A percentile compares a stretch with the other conserved stretches of the same genome.
phyloP scores from a whole-genome alignment of 2,888 invertebrate species.

The Drosophila meridiana region DNA sequence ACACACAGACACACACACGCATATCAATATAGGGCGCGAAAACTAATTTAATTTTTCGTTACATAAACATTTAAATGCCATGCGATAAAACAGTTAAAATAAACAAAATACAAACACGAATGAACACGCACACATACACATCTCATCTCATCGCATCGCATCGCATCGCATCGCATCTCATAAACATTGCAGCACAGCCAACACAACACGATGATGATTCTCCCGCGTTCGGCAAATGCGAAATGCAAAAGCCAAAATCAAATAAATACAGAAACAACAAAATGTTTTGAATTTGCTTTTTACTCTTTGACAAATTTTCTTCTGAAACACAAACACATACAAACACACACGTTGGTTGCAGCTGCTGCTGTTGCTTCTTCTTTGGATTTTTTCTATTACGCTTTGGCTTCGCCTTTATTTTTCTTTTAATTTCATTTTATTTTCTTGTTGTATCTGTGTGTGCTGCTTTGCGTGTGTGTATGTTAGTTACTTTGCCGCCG shows the following conservation, averaged over 20 bases:
- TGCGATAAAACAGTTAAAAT: conserved; percentile 35
- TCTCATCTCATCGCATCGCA: neutral
- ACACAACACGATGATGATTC: conserved; percentile 21
- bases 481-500: conserved; percentile 78
- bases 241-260: conserved; percentile 33
- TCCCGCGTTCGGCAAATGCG: conserved; percentile 41
- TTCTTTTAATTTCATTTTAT: conserved; percentile 41
- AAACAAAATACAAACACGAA: conserved; percentile 49
- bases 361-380: conserved; percentile 64
- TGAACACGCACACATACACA: conserved; percentile 12
- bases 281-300: conserved; percentile 28
- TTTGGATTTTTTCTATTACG: conserved; percentile 51
- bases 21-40: conserved; percentile 13
- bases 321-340: conserved; percentile 24
- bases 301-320: conserved; percentile 38
- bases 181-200: conserved; percentile 8
- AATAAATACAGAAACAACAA: conserved; percentile 22
- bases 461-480: conserved; percentile 31
- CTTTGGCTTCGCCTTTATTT: conserved; percentile 59
- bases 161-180: neutral
- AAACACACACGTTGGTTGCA: conserved; percentile 22
- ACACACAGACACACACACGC: neutral
- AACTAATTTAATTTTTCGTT: conserved; percentile 34
- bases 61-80: conserved; percentile 54
- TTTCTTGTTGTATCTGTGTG: conserved; percentile 32